phyloP scores from a whole-genome alignment of 2,113 vertebrate species.

The Xenus cinereus region DNA sequence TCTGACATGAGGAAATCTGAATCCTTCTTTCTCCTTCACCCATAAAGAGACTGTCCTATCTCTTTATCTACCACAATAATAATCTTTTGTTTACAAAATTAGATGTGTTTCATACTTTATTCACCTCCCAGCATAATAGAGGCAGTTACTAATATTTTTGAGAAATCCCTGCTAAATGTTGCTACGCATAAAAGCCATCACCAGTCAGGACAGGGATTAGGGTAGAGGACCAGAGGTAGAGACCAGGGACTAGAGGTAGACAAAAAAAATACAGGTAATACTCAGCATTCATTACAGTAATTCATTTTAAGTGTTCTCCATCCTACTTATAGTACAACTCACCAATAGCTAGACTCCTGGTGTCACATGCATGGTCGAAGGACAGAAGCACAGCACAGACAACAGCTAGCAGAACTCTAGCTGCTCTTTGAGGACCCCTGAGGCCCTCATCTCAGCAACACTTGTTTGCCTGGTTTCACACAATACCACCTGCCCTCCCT shows the following conservation, averaged over 20 bases:
- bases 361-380: neutral
- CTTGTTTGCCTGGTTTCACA: neutral
- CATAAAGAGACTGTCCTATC: neutral
- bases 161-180: neutral
- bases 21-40: neutral
- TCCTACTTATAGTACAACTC: accelerated
- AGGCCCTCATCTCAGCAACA: neutral
- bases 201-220: neutral
- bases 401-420: neutral
- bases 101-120: neutral
- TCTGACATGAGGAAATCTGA: neutral
- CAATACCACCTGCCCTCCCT: neutral
- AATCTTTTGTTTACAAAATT: neutral
- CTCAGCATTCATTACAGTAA: neutral
- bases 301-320: neutral
- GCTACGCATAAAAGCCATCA: neutral
- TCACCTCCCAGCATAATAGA: neutral
- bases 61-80: neutral
- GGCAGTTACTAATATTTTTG: neutral
- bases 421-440: neutral
- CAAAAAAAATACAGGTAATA: neutral
- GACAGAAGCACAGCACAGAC: neutral
- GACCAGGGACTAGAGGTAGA: too few species aligned
- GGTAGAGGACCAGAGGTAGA: neutral
- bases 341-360: neutral